Evolutionary conservation across 2,113 vertebrate genomes (phyloP).

Genomic region (Montifringilla adamsi): DNA sequence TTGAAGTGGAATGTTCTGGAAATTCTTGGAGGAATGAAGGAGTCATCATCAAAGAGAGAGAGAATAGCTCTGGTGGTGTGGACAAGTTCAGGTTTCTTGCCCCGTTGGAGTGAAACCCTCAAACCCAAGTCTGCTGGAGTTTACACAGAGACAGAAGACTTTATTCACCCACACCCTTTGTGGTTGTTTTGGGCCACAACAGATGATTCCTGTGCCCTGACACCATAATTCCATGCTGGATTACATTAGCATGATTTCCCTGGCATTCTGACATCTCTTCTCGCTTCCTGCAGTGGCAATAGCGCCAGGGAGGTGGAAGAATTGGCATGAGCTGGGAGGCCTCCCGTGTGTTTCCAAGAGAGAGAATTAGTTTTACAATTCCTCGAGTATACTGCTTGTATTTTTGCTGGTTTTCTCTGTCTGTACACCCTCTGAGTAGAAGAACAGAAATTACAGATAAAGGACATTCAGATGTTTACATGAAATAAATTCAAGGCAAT

Average conservation of each 20-base stretch:
- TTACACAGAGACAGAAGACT: not conserved
- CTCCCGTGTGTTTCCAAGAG: not conserved
- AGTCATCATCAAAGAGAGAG: not conserved
- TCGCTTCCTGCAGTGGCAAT: rapidly evolving
- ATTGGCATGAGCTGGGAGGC: not conserved
- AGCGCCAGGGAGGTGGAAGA: rapidly evolving
- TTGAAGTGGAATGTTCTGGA: not conserved
- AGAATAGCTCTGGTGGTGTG: not conserved
- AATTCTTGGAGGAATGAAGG: not conserved
- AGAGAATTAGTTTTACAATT: not conserved
- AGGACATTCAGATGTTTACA: not conserved
- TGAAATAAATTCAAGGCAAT: not conserved
- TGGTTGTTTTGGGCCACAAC: not conserved
- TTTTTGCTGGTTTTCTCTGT: not conserved
- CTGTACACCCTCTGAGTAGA: not conserved
- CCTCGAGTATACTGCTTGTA: not conserved
- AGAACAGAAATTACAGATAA: not conserved
- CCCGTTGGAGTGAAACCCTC: not conserved
- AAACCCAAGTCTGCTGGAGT: not conserved
- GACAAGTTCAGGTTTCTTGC: not conserved
- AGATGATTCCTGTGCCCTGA: not conserved
- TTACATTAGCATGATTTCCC: rapidly evolving
- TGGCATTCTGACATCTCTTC: not conserved
- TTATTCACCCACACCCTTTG: not conserved
- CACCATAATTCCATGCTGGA: not conserved